Evolutionary conservation across 37 sponge, comb jelly and placozoan species (phyloP), one percentile per base, ranked within the genome.

Genomic region (Cladorhizidae sp.): DNA sequence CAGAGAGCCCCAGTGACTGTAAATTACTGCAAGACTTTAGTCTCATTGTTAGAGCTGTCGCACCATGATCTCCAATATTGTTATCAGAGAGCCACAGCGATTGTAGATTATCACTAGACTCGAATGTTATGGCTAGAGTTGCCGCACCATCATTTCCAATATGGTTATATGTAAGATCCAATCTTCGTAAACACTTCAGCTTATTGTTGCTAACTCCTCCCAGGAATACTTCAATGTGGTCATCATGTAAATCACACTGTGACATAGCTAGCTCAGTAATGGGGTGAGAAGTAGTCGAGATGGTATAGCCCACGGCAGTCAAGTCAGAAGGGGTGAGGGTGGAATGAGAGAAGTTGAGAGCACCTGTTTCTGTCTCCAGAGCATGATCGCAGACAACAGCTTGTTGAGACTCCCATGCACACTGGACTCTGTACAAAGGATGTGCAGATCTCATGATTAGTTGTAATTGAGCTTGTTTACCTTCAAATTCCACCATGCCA

Each of bases 401-500:
- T 33, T 65, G 67, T 33, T 65, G 67, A 65, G 67, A 65, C 32
- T 65, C 67, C 20, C 2, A 65, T 65, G 67, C 67, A 65, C 67
- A 65, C 35, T 31, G 67, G 2, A 65, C 11, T 5, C 32, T 25
- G 35, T 31, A 31, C 31, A 65, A 32, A 5, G 26, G 5, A 65
- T 65, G 2, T 14, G 2, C 18, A 12, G 3, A 15, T 31, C 32
- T 2, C 2, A 65, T 65, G 5, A 65, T 28, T 32, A 35, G 35
- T 31, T 65, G 2, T 1, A 65, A 32, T 31, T 65, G 32, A 31
- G 33, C 31, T 65, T 2, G 33, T 17, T 65, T 31, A 7, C 36
- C 31, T 25, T 31, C 36, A 33, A 32, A 31, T 5, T 65, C 31
- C 18, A 65, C 67, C 32, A 65, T 28, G 17, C 81, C 81, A 55